Evolutionary conservation across 2,113 vertebrate genomes (phyloP), one percentile per base, ranked within the genome.

Genomic region (Callipepla squamata): DNA sequence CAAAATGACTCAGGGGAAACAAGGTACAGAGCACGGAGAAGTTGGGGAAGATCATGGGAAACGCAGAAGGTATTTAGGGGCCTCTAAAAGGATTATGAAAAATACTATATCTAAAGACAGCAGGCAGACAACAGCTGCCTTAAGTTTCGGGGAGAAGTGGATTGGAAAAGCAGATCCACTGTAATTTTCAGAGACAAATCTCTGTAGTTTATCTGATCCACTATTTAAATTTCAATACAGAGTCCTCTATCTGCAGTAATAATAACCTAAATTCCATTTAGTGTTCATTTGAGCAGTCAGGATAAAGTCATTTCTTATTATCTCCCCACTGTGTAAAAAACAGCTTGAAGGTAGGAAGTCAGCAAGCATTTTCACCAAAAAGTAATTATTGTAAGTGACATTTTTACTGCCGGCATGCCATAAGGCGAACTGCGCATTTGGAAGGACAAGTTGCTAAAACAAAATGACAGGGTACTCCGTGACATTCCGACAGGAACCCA

Each of bases 201-300:
- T 96, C 95, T 69, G 81, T 50, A 82, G 92, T 94, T 96, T 96
- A 97, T 97, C 95, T 67, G 91, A 97, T 94, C 95, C 90, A 85
- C 96, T 90, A 95, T 96, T 97, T 94, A 97, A 96, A 97, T 98
- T 97, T 97, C 96, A 92, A 96, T 87, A 94, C 92, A 87, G 82
- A 91, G 96, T 73, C 94, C 94, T 97, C 95, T 85, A 96, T 97
- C 96, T 93, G 92, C 87, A 94, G 97, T 94, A 98, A 96, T 98
- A 98, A 98, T 97, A 98, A 98, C 97, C 97, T 97, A 97, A 98
- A 98, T 98, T 98, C 97, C 98, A 98, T 98, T 98, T 98, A 99
- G 98, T 98, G 98, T 98, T 98, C 98, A 99, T 99, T 98, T 98
- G 99, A 99, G 98, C 99, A 99, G 98, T 99, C 98, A 98, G 98